Evolutionary conservation across 2,113 vertebrate genomes (phyloP).

Genomic region (Gorilla gorilla): DNA sequence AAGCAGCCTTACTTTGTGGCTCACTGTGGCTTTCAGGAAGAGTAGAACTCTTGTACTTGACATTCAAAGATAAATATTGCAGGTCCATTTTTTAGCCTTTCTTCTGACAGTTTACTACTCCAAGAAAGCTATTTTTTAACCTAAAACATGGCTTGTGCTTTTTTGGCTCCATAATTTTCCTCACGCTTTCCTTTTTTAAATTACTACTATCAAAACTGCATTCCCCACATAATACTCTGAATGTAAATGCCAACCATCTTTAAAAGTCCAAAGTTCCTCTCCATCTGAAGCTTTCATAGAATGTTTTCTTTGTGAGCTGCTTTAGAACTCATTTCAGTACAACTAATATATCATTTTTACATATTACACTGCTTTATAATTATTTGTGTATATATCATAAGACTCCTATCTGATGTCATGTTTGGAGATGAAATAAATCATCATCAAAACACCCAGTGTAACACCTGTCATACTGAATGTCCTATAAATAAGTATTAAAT

Average conservation of each 20-base stretch:
- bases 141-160: neutral
- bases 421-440: constrained; percentile 49
- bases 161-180: neutral
- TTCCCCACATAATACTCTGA: neutral
- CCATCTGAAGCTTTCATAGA: neutral
- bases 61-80: neutral
- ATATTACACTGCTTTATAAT: neutral
- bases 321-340: constrained; percentile 6
- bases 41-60: neutral
- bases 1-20: neutral
- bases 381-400: constrained; percentile 18
- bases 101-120: neutral
- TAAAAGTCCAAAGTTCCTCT: neutral
- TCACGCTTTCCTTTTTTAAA: neutral
- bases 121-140: neutral
- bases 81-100: neutral
- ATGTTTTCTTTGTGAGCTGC: neutral
- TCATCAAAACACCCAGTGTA: neutral
- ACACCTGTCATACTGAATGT: neutral
- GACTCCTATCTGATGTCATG: neutral
- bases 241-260: neutral
- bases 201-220: neutral
- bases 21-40: neutral
- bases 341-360: constrained; percentile 19
- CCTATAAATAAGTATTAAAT: constrained; percentile 21